Conservation (phyloP, 2,113 vertebrate genomes). For the Ochotona curzoniae region DNA sequence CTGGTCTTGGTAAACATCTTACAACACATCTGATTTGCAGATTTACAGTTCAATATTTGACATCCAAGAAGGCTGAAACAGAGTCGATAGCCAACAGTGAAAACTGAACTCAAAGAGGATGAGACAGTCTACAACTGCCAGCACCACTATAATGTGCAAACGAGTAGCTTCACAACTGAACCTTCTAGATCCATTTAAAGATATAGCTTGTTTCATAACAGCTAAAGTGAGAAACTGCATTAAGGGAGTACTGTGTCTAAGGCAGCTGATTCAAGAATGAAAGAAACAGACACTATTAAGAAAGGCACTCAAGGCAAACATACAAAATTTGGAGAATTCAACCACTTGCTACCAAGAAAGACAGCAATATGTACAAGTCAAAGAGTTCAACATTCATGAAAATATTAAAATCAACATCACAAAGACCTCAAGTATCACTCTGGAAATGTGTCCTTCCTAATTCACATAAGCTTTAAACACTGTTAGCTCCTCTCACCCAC, state of each 20-base stretch:
- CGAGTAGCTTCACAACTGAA: background rate
- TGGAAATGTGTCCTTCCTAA: background rate
- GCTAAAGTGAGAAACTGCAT: background rate
- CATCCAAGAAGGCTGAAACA: background rate
- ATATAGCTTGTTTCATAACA: background rate
- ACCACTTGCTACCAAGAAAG: slow-evolving; percentile 9
- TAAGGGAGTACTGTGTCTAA: background rate
- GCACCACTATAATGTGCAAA: background rate
- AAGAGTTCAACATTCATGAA: background rate
- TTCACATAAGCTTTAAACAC: background rate
- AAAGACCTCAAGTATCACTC: background rate
- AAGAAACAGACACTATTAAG: background rate
- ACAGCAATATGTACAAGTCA: background rate
- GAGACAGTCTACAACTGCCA: background rate
- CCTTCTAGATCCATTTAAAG: background rate
- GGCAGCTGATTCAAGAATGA: background rate
- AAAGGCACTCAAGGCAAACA: background rate
- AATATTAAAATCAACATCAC: background rate
- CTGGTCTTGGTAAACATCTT: background rate
- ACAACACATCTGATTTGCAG: background rate
- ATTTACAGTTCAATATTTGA: background rate
- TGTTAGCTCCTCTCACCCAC: background rate
- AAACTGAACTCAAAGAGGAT: background rate
- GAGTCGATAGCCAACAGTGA: background rate
- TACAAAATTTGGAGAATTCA: background rate